Percentiles rank a stretch among this genome's conserved stretches.
Evolutionary conservation across 2,113 vertebrate genomes (phyloP).

Genomic region (Tringa solitaria): DNA sequence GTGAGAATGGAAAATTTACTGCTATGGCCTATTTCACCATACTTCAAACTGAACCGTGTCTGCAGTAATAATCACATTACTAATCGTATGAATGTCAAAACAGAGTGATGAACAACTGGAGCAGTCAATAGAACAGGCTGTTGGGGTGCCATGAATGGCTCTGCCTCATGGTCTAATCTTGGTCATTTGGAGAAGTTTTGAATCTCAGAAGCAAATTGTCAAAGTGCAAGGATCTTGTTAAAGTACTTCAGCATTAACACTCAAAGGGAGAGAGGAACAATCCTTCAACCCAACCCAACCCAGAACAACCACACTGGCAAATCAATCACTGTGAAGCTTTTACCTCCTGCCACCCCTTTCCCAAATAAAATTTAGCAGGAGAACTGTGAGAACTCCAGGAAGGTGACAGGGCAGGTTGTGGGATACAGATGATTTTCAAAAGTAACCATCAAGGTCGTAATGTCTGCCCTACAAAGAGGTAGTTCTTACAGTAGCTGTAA

Average conservation of each 20-base stretch:
- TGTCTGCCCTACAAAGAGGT: not conserved
- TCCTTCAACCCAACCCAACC: not conserved
- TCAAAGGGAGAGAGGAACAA: not conserved
- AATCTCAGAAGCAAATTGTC: not conserved
- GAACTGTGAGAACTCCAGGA: not conserved
- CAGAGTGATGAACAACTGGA: not conserved
- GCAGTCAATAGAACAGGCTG: not conserved
- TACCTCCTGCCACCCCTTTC: not conserved
- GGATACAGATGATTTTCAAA: not conserved
- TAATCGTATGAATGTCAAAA: not conserved
- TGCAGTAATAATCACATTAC: not conserved
- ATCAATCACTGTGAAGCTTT: not conserved
- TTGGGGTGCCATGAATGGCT: not conserved
- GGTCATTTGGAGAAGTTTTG: not conserved
- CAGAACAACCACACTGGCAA: not conserved
- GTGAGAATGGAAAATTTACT: not conserved
- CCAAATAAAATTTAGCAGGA: not conserved
- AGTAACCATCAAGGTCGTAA: not conserved
- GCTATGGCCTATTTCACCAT: not conserved
- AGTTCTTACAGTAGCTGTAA: not conserved
- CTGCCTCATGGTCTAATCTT: not conserved
- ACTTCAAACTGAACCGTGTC: not conserved
- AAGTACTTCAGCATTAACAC: not conserved
- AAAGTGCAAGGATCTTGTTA: not conserved
- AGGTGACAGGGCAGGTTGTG: not conserved